Conservation (phyloP, 2,797 vertebrate genomes). For the Erpetoichthys calabaricus region DNA sequence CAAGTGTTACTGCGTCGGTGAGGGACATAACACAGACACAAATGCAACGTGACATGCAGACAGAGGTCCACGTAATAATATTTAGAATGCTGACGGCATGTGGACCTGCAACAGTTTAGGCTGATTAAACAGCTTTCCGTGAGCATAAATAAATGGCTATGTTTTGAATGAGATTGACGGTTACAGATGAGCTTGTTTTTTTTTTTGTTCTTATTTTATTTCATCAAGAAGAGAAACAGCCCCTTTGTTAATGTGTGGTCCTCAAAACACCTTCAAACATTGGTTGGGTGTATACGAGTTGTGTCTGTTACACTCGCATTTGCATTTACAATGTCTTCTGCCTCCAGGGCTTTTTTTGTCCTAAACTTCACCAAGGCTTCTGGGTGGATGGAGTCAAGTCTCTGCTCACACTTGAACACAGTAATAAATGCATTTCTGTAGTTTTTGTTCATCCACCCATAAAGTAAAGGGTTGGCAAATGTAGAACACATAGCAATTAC, state of each 20-base stretch:
- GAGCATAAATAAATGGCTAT: no score
- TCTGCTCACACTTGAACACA: slow-evolving; percentile 58
- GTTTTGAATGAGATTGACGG: no score
- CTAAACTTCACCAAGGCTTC: slow-evolving; percentile 43
- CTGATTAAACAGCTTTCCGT: no score
- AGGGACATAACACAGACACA: no score
- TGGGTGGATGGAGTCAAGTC: slow-evolving; percentile 48
- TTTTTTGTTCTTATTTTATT: no score
- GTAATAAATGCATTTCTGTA: slow-evolving; percentile 77
- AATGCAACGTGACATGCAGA: no score
- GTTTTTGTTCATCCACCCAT: slow-evolving; percentile 95
- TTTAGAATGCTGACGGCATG: no score
- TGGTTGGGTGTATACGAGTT: slow-evolving; percentile 45
- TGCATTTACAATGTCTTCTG: slow-evolving; percentile 7
- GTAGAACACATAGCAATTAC: slow-evolving; percentile 90
- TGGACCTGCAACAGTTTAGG: no score
- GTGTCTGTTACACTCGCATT: slow-evolving; percentile 12
- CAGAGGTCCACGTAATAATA: no score
- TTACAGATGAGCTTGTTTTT: no score
- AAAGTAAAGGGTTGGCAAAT: slow-evolving; percentile 83
- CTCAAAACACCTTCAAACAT: slow-evolving; percentile 31
- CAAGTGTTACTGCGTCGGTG: no score
- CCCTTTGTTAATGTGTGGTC: slow-evolving; percentile 5
- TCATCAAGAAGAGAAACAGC: no score
- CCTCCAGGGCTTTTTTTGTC: slow-evolving; percentile 29